phyloP scores from a whole-genome alignment of 2,888 invertebrate genomes.

The Anthrax anthrax region DNA sequence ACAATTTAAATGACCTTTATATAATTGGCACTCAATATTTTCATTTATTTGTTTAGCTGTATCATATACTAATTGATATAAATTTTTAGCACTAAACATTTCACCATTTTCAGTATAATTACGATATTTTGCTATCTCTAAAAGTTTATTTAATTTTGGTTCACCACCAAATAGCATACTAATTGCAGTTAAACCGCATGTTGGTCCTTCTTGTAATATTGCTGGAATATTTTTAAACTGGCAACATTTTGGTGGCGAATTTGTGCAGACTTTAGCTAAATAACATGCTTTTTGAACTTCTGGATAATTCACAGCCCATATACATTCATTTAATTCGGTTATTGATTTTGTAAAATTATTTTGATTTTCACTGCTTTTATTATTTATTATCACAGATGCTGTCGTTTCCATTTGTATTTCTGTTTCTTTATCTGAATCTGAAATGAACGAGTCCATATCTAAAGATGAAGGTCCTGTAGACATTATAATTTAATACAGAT shows the following conservation, averaged over 20 bases:
- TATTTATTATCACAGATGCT: too few species aligned
- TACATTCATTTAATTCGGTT: constrained; percentile 31
- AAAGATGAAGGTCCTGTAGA: too few species aligned
- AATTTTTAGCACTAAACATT: constrained; percentile 66
- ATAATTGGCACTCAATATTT: constrained; percentile 20
- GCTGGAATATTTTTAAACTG: constrained; percentile 30
- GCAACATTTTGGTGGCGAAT: constrained; percentile 37
- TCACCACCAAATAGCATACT: constrained; percentile 57
- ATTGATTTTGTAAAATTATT: too few species aligned
- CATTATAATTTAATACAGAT: too few species aligned
- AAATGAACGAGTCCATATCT: too few species aligned
- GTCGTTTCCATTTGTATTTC: background rate
- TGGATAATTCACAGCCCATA: constrained; percentile 43
- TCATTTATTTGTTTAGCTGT: constrained; percentile 5
- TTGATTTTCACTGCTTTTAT: too few species aligned
- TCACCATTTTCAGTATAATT: constrained; percentile 74
- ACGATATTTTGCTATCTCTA: constrained; percentile 45
- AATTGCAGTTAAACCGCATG: constrained; percentile 78
- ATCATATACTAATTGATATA: constrained; percentile 38
- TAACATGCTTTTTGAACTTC: constrained; percentile 45
- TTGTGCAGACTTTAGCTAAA: constrained; percentile 38
- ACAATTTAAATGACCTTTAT: constrained; percentile 33
- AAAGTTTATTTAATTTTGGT: constrained; percentile 40
- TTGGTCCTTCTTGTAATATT: constrained; percentile 42
- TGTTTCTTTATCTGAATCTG: too few species aligned